Base-by-base conservation (phyloP, 2,113 vertebrate genomes). In the Budorcas taxicolor region DNA sequence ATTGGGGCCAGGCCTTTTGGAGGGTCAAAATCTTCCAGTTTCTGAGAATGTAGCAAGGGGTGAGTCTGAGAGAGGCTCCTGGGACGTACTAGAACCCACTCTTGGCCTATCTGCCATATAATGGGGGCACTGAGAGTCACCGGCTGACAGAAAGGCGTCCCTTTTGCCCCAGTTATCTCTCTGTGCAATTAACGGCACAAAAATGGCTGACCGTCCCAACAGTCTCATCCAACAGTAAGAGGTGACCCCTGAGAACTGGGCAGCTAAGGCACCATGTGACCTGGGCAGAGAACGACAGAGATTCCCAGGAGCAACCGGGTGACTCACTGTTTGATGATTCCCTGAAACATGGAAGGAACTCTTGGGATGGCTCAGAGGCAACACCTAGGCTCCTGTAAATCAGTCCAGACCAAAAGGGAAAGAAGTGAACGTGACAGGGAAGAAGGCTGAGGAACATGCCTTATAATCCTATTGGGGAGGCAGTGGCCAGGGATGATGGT, bases 181-280 rank as follows among this genome's bases (percentile, higher is more conserved):
- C 67, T 23, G 10, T 23, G 67, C 0, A 3, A 40, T 9, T 23
- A 40, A 71, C 0, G 0, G 67, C 67, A 40, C 67, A 71, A 40
- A 71, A 23, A 40, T 71, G 67, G 10, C n/a, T 0, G 3, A 71
- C n/a, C 0, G 0, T 23, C 67, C n/a, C 67, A 71, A 40, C 5
- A 40, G 67, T 71, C 19, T 0, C 19, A 6, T 13, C 19, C n/a
- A 12, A 71, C n/a, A 40, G n/a, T 71, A 5, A 71, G n/a, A 40
- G n/a, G n/a, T 71, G n/a, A 40, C n/a, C 19, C n/a, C 19, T 71
- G 67, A 23, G 67, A 71, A 71, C 36, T 1, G 2, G 10, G 67
- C 19, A 12, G n/a, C 67, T 40, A 23, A 71, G 67, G 67, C 67
- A 23, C 67, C 67, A 23, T 40, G 67, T 71, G 19, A 71, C 67